Conservation (phyloP, 1,140 invertebrate species). For the Macrotrachela quadricornifera region DNA sequence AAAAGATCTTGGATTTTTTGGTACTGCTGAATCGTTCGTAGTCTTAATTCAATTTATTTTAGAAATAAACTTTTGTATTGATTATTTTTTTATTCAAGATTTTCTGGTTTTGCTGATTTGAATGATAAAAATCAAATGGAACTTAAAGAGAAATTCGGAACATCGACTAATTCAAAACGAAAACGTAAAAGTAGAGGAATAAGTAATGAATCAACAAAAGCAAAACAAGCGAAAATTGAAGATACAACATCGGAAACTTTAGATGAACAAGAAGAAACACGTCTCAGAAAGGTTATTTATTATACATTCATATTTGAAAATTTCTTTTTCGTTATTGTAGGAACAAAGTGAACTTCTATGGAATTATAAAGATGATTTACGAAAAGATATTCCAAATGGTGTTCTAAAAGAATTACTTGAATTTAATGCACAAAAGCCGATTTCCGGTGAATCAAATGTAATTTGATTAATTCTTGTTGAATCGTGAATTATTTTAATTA, state of each 20-base stretch:
- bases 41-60: not conserved
- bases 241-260: too few species aligned
- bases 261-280: too few species aligned
- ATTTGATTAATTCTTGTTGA: constrained; percentile 11
- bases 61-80: not conserved
- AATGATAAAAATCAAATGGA: not conserved
- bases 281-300: constrained; percentile 27
- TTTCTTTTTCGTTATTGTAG: too few species aligned
- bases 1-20: constrained; percentile 44
- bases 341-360: constrained; percentile 57
- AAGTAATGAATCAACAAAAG: too few species aligned
- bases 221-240: too few species aligned
- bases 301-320: too few species aligned
- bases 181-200: too few species aligned
- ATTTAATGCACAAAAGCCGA: constrained; percentile 48
- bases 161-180: too few species aligned
- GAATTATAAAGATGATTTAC: constrained; percentile 41
- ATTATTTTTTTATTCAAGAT: not conserved
- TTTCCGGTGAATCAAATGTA: constrained; percentile 41
- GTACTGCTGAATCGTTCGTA: not conserved
- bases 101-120: not conserved
- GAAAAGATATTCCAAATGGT: constrained; percentile 21
- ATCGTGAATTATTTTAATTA: not conserved
- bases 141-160: too few species aligned
- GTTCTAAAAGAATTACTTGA: constrained; percentile 43